Evolutionary conservation across 2,113 vertebrate species (phyloP).

Genomic region (Bambusicola thoracicus): DNA sequence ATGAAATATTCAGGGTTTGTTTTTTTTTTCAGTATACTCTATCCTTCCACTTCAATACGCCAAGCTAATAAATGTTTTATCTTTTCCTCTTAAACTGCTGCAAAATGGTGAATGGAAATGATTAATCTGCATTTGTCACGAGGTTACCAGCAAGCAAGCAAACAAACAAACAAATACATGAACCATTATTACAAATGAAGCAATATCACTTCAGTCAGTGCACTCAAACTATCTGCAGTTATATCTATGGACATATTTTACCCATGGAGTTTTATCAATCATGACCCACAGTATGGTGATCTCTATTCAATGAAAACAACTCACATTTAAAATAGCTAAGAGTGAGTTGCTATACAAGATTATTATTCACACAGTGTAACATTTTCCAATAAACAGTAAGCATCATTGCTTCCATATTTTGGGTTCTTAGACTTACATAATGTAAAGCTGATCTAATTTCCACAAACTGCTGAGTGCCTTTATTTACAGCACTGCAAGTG

Average conservation of each 20-base stretch:
- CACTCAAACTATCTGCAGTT: background rate
- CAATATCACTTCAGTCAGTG: background rate
- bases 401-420: background rate
- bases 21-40: background rate
- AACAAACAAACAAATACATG: background rate
- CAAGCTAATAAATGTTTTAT: background rate
- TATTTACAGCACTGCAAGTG: background rate
- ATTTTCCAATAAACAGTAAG: background rate
- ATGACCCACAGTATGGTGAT: background rate
- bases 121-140: background rate
- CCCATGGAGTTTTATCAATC: background rate
- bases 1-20: background rate
- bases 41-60: background rate
- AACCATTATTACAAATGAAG: background rate
- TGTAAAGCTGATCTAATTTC: background rate
- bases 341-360: background rate
- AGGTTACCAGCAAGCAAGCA: background rate
- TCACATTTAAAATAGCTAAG: background rate
- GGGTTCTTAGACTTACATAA: background rate
- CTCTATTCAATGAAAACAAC: background rate
- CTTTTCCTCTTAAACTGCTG: background rate
- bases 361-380: background rate
- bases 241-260: background rate
- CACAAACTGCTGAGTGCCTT: background rate
- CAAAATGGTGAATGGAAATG: background rate